Percentiles rank a stretch among this genome's conserved stretches.
Evolutionary conservation across 2,797 vertebrate genomes (phyloP).

Genomic region (Oryzias sinensis): DNA sequence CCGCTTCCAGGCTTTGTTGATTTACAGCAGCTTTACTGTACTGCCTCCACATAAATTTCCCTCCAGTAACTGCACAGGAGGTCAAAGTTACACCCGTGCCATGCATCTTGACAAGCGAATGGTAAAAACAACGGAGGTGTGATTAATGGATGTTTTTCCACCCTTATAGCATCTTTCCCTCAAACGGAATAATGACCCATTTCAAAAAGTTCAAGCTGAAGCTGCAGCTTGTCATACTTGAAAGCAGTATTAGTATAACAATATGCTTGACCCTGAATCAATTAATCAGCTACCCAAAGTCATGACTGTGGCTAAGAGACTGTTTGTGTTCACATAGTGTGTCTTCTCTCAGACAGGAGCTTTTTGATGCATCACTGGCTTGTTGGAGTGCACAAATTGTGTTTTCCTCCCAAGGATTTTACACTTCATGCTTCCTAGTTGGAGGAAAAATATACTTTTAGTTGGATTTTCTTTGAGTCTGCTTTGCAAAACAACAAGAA

Average conservation of each 20-base stretch:
- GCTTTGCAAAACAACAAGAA: slow-evolving; percentile 7
- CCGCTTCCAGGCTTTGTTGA: slow-evolving; percentile 31
- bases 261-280: slow-evolving; percentile 18
- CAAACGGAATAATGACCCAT: slow-evolving; percentile 57
- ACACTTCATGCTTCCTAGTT: slow-evolving; percentile 18
- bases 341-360: slow-evolving; percentile 6
- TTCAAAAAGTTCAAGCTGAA: slow-evolving; percentile 32
- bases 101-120: slow-evolving; percentile 49
- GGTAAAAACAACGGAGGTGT: slow-evolving; percentile 61
- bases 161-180: slow-evolving; percentile 51
- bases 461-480: slow-evolving; percentile 13
- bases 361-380: slow-evolving; percentile 20
- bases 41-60: slow-evolving; percentile 46
- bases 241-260: slow-evolving; percentile 37
- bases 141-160: slow-evolving; percentile 69
- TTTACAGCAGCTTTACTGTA: slow-evolving; percentile 24
- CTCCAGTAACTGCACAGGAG: slow-evolving; percentile 31
- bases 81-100: slow-evolving; percentile 59
- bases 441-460: slow-evolving; percentile 16
- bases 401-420: slow-evolving; percentile 23
- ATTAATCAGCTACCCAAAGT: slow-evolving; percentile 32
- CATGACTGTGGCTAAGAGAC: slow-evolving; percentile 18
- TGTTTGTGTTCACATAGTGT: slow-evolving; percentile 10
- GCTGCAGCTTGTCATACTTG: slow-evolving; percentile 41
- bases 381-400: background rate